A percentile compares a stretch with the other conserved stretches of the same genome.
Evolutionary conservation across 2,888 invertebrate genomes (phyloP).

Genomic region (Teleiodes luculella): DNA sequence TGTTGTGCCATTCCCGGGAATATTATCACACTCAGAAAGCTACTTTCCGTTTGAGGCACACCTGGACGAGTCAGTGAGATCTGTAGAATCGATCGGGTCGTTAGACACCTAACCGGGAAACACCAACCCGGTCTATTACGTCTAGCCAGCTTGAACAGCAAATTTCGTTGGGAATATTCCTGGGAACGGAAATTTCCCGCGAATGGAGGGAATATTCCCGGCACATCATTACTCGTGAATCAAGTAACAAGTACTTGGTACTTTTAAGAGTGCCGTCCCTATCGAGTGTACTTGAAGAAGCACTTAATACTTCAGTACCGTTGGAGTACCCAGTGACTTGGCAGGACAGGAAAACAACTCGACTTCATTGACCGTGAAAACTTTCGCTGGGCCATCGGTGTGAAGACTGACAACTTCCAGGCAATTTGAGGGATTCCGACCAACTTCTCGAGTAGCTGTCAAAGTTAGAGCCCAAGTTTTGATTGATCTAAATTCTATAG

Average conservation of each 20-base stretch:
- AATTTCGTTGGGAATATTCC: too few species aligned
- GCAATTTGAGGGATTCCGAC: neutral
- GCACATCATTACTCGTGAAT: too few species aligned
- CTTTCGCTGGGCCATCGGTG: neutral
- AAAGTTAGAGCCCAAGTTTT: neutral
- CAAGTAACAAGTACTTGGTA: neutral
- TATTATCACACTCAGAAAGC: too few species aligned
- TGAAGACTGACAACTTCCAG: neutral
- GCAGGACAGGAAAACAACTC: slow-evolving; percentile 3
- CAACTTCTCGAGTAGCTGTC: neutral
- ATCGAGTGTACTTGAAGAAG: neutral
- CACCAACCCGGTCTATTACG: too few species aligned
- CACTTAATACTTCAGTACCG: neutral
- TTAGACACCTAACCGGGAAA: too few species aligned
- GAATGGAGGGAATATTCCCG: too few species aligned
- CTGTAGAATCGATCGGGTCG: too few species aligned
- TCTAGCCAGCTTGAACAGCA: too few species aligned
- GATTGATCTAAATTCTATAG: slow-evolving; percentile 5
- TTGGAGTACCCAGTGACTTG: neutral
- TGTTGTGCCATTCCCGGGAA: too few species aligned
- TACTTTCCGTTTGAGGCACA: too few species aligned
- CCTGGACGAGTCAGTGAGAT: too few species aligned
- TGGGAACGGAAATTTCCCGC: too few species aligned
- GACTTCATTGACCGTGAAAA: slow-evolving; percentile 5
- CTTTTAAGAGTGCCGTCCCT: neutral